A percentile compares a stretch with the other conserved stretches of the same genome.
Evolutionary conservation across 2,113 vertebrate genomes (phyloP).

Genomic region (Cervus canadensis): DNA sequence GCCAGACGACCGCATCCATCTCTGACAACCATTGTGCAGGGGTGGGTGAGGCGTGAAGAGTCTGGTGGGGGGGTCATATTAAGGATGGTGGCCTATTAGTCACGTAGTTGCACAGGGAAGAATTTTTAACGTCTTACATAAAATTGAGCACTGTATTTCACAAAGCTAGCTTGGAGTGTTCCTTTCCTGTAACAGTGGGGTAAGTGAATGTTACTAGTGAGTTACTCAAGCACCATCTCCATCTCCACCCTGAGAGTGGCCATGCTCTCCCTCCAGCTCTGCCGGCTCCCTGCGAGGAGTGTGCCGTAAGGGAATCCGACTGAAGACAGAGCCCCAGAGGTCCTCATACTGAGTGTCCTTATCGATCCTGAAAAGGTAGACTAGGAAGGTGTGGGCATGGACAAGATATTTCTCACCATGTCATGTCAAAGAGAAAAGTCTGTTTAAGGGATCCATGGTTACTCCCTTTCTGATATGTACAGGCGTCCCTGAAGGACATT

Average conservation of each 20-base stretch:
- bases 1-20: accelerated
- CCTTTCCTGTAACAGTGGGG: not conserved
- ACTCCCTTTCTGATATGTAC: not conserved
- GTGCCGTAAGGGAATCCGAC: not conserved
- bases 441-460: not conserved
- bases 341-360: not conserved
- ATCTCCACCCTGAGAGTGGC: not conserved
- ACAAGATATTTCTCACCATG: not conserved
- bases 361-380: not conserved
- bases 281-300: accelerated
- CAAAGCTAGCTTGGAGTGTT: not conserved
- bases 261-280: not conserved
- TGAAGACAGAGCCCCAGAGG: not conserved
- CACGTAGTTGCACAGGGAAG: not conserved
- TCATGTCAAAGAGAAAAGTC: not conserved
- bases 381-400: not conserved
- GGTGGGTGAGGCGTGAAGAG: accelerated
- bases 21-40: not conserved
- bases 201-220: not conserved
- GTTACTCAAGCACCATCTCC: not conserved
- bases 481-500: not conserved
- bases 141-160: not conserved
- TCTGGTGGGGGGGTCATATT: not conserved
- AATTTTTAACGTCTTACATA: not conserved
- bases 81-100: not conserved